Evolutionary conservation across 2,888 invertebrate species (phyloP).

Genomic region (Oscheius sp.): DNA sequence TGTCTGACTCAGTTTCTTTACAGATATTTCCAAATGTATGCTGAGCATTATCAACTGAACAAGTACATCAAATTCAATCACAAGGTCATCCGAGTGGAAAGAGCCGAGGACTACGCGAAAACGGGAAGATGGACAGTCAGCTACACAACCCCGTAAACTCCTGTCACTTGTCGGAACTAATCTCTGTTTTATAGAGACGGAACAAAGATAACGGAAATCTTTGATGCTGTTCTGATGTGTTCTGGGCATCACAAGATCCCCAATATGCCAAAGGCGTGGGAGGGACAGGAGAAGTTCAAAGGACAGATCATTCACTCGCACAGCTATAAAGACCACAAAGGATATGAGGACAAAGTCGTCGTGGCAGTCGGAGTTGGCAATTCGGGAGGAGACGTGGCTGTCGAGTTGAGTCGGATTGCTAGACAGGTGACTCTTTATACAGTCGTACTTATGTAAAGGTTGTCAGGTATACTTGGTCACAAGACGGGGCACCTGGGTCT

Average conservation of each 20-base stretch:
- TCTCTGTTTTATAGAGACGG: slow-evolving; percentile 40
- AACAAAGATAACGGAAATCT: slow-evolving; percentile 62
- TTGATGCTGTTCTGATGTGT: slow-evolving; percentile 76
- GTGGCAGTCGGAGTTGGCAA: slow-evolving; percentile 76
- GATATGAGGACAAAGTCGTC: slow-evolving; percentile 74
- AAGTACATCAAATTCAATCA: slow-evolving; percentile 67
- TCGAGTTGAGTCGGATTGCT: slow-evolving; percentile 74
- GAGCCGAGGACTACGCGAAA: slow-evolving; percentile 68
- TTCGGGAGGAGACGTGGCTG: slow-evolving; percentile 76
- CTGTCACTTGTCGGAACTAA: background rate
- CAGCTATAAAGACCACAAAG: slow-evolving; percentile 66
- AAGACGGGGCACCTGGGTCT: slow-evolving; percentile 76
- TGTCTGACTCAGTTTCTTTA: too few relatives aligned
- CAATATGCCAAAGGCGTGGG: slow-evolving; percentile 71
- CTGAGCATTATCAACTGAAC: slow-evolving; percentile 64
- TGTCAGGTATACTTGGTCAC: slow-evolving; percentile 75
- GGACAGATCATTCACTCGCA: slow-evolving; percentile 71
- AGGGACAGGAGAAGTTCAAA: slow-evolving; percentile 55
- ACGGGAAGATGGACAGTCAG: slow-evolving; percentile 73
- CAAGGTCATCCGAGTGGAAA: slow-evolving; percentile 57
- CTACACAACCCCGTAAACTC: slow-evolving; percentile 49
- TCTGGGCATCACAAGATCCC: slow-evolving; percentile 76
- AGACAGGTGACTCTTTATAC: slow-evolving; percentile 55
- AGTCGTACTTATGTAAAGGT: background rate
- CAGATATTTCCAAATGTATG: slow-evolving; percentile 65